Base-by-base conservation (phyloP, 92 coral and sea anemone species). In the Chrysogorgia sp. region DNA sequence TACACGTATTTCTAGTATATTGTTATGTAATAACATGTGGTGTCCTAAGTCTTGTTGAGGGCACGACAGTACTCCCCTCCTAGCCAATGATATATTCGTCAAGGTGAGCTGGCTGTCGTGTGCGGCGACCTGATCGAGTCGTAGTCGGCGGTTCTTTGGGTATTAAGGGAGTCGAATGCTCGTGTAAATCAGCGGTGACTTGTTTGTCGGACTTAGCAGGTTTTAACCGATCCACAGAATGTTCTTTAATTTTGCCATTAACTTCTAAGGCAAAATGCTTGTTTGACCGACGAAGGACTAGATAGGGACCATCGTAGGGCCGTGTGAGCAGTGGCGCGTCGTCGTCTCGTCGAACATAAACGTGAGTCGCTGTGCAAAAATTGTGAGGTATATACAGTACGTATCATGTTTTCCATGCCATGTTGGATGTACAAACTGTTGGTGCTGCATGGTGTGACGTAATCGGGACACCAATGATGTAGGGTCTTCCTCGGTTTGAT, bases 191-290 rank as follows among this genome's bases (percentile, higher is more conserved):
- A 28, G 60, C 52, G 33, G 40, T n/a, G 47, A 7, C 57, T 34
- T 52, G n/a, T 43, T 13, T 58, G 30, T 61, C 82, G 2, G 41
- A 45, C 40, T 22, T 26, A 48, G n/a, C n/a, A n/a, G 76, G 83
- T 33, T 79, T 79, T 10, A 79, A 34, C 76, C 58, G 76, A 43
- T 86, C 87, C 13, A 83, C 55, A 19, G 88, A 83, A 6, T 62
- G 45, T 41, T 66, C 77, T 13, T 56, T 30, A n/a, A n/a, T n/a
- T n/a, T n/a, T n/a, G n/a, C n/a, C n/a, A n/a, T n/a, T n/a, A n/a
- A n/a, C n/a, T n/a, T 41, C 82, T 26, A 87, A 40, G 63, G 87
- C 80, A 66, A 87, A 83, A 60, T 74, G 81, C 70, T 87, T 84
- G 57, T 81, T 60, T 2, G 41, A 48, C 40, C 84, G 74, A 23